Percentiles rank a stretch among this genome's conserved stretches.
Evolutionary conservation across 2,113 vertebrate species (phyloP).

Genomic region (Jaculus jaculus): DNA sequence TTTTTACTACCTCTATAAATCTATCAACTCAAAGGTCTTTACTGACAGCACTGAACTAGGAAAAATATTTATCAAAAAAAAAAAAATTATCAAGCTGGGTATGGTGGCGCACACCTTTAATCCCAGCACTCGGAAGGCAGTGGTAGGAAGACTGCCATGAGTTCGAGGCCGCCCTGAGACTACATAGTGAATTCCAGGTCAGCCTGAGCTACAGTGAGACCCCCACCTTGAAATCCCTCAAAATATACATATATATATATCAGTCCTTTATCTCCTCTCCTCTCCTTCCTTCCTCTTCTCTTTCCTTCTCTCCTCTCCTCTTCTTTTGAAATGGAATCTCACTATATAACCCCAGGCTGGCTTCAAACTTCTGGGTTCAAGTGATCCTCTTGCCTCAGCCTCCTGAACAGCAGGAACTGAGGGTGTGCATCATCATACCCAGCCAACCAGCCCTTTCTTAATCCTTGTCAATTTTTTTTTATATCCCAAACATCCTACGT

Average conservation of each 20-base stretch:
- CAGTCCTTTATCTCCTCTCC: too few relatives aligned
- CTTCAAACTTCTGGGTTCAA: neutral
- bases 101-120: too few relatives aligned
- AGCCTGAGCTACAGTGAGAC: too few relatives aligned
- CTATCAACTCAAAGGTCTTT: neutral
- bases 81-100: too few relatives aligned
- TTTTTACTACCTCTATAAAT: neutral
- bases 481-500: neutral
- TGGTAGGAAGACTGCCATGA: too few relatives aligned
- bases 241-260: too few relatives aligned
- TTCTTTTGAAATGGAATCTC: neutral
- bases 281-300: too few relatives aligned
- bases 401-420: neutral
- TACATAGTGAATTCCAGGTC: too few relatives aligned
- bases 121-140: too few relatives aligned
- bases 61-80: slow-evolving; percentile 38
- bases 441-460: neutral
- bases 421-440: neutral
- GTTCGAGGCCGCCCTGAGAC: too few relatives aligned
- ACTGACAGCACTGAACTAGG: neutral
- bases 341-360: neutral
- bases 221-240: too few relatives aligned
- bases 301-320: neutral
- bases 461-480: neutral
- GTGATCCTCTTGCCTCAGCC: neutral